Percentiles rank a stretch among this genome's conserved stretches.
phyloP scores from a whole-genome alignment of 2,113 vertebrate genomes.

The Dolichallabes microphthalmus region DNA sequence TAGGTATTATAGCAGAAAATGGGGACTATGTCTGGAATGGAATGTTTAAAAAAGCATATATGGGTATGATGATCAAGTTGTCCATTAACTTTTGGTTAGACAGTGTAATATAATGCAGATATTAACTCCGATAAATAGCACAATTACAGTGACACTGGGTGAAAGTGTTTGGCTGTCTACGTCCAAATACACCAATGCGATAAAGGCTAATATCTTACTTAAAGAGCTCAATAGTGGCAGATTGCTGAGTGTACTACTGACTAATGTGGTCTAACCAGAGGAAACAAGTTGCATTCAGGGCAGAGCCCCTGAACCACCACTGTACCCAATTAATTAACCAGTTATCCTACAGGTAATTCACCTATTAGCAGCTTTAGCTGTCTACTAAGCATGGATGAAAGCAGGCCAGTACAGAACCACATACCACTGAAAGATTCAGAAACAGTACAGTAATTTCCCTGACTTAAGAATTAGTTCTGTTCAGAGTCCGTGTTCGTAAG shows the following conservation, averaged over 20 bases:
- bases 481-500: too few relatives aligned
- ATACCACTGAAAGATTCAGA: too few relatives aligned
- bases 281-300: too few relatives aligned
- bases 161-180: background rate
- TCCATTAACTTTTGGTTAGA: background rate
- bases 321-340: background rate
- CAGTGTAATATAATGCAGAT: background rate
- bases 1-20: background rate
- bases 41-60: background rate
- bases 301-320: background rate
- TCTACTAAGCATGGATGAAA: background rate
- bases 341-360: background rate
- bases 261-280: too few relatives aligned
- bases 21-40: background rate
- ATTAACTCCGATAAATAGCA: background rate
- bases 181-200: background rate
- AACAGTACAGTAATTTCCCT: too few relatives aligned
- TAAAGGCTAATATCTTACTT: background rate
- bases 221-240: background rate
- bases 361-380: background rate
- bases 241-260: background rate
- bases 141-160: background rate
- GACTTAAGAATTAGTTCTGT: too few relatives aligned
- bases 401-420: too few relatives aligned
- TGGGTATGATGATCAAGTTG: background rate